Evolutionary conservation across 2,888 invertebrate genomes (phyloP).

Genomic region (Diaperis boleti): DNA sequence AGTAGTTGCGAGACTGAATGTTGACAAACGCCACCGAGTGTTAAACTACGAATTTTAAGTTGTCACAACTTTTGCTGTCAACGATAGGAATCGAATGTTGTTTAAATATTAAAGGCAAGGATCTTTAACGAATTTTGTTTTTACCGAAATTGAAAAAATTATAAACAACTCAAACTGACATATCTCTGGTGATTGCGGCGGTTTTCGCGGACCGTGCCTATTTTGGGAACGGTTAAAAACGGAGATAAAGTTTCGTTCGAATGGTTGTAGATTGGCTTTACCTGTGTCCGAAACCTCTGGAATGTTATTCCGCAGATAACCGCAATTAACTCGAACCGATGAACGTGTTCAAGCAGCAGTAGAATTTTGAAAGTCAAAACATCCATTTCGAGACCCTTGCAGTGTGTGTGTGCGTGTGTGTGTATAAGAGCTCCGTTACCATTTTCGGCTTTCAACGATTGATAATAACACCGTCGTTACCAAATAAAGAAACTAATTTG

Average conservation of each 20-base stretch:
- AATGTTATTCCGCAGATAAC: constrained; percentile 5
- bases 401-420: too few species aligned
- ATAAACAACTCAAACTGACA: too few species aligned
- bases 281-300: constrained; percentile 3
- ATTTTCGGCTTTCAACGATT: constrained; percentile 12
- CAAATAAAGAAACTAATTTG: constrained; percentile 19
- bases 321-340: constrained; percentile 8
- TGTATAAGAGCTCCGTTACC: constrained; percentile 6
- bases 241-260: background rate
- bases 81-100: too few species aligned
- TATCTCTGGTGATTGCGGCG: too few species aligned
- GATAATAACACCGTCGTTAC: constrained; percentile 4
- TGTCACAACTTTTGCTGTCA: too few species aligned
- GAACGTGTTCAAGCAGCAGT: constrained; percentile 2
- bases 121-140: too few species aligned
- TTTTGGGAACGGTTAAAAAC: background rate
- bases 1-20: too few species aligned
- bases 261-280: background rate
- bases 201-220: too few species aligned
- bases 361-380: constrained; percentile 21
- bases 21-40: too few species aligned
- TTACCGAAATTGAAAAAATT: too few species aligned
- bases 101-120: too few species aligned
- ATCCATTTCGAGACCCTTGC: background rate
- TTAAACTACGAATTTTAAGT: too few species aligned